Conservation (phyloP, 2,797 vertebrate species). For the Atherinosoma microstoma region DNA sequence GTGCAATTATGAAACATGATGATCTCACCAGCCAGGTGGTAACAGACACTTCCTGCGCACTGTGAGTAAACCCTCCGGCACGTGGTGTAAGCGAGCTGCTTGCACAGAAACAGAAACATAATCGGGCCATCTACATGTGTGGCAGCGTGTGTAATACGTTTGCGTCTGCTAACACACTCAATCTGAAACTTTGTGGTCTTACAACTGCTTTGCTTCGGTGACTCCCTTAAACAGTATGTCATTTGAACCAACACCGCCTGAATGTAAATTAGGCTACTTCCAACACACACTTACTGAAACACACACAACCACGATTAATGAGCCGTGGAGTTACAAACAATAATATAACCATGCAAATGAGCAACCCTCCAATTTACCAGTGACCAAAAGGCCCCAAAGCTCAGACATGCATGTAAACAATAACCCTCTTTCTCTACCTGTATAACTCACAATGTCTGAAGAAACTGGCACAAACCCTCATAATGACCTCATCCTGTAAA, state of each 20-base stretch:
- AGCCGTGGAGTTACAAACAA: constrained; percentile 23
- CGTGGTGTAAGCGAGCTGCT: constrained; percentile 14
- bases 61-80: constrained; percentile 39
- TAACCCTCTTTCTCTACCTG: neutral
- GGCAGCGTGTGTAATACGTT: constrained; percentile 5
- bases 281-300: constrained; percentile 16
- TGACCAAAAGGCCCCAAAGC: neutral
- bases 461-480: neutral
- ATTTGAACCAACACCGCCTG: constrained; percentile 42
- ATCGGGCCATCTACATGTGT: constrained; percentile 15
- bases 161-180: constrained; percentile 33
- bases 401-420: neutral
- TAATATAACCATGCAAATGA: constrained; percentile 43
- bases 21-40: constrained; percentile 64
- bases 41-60: constrained; percentile 43
- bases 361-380: constrained; percentile 3
- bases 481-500: neutral
- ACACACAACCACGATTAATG: constrained; percentile 32
- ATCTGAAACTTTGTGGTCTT: constrained; percentile 54
- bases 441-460: neutral
- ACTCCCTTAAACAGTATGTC: constrained; percentile 43
- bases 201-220: constrained; percentile 34
- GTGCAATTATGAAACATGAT: constrained; percentile 65
- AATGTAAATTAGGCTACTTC: constrained; percentile 35
- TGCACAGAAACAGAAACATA: constrained; percentile 25